phyloP scores from a whole-genome alignment of 37 sponge, comb jelly and placozoan species.

The Ephydatia muelleri region DNA sequence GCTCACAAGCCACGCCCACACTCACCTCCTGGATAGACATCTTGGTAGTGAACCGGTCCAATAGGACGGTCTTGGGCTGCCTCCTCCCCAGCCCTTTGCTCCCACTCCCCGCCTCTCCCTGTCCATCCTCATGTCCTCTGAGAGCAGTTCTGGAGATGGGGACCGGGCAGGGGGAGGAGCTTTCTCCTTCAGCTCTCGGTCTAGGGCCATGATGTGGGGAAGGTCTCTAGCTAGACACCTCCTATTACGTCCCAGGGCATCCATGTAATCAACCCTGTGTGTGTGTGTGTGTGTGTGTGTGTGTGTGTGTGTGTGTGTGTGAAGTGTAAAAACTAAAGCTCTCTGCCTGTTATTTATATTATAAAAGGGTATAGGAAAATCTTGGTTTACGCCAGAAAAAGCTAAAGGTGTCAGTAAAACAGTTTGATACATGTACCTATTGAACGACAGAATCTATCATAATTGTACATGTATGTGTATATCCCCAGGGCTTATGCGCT shows the following conservation, averaged over 20 bases:
- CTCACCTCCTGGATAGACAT: slow-evolving; percentile 58
- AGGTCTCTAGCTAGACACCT: slow-evolving; percentile 72
- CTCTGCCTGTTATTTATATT: no score
- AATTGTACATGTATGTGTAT: no score
- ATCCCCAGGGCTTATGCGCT: no score
- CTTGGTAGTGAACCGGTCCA: slow-evolving; percentile 82
- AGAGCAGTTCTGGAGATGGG: slow-evolving; percentile 62
- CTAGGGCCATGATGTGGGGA: slow-evolving; percentile 41
- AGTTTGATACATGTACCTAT: no score
- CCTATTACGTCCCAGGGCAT: slow-evolving; percentile 71
- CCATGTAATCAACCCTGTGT: slow-evolving; percentile 84
- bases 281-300: no score
- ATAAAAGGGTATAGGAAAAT: no score
- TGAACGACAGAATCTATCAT: no score
- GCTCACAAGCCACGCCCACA: background rate
- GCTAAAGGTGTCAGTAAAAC: no score
- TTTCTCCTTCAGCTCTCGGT: slow-evolving; percentile 5
- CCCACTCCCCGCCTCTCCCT: slow-evolving; percentile 64
- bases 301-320: no score
- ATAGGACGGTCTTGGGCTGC: slow-evolving; percentile 24
- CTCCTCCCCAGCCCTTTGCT: slow-evolving; percentile 41
- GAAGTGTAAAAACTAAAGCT: no score
- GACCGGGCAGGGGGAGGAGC: slow-evolving; percentile 27
- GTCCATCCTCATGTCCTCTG: slow-evolving; percentile 75
- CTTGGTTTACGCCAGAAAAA: no score